A percentile compares a stretch with the other conserved stretches of the same genome.
Conservation (phyloP, 2,797 vertebrate genomes). For the Coreius guichenoti region DNA sequence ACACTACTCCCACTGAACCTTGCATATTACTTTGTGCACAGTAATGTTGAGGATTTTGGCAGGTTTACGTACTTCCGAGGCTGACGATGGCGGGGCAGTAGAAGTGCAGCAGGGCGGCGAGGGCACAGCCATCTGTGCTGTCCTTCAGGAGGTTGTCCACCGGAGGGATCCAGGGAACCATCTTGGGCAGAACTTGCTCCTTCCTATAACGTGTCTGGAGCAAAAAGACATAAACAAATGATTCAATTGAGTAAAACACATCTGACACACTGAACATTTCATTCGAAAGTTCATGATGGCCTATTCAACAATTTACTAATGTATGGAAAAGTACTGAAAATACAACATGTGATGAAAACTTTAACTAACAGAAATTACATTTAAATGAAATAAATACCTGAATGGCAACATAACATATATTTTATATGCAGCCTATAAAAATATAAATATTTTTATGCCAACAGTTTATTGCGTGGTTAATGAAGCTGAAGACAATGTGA, state of each 20-base stretch:
- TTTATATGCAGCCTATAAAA: not conserved
- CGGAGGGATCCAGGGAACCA: conserved; percentile 89
- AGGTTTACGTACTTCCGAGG: conserved; percentile 81
- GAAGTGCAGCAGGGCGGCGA: conserved; percentile 93
- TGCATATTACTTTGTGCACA: not conserved
- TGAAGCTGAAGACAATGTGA: conserved; percentile 8
- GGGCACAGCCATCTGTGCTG: conserved; percentile 89
- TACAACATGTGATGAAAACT: not conserved
- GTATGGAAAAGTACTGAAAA: not conserved
- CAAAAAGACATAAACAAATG: conserved; percentile 35
- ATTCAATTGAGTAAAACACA: conserved; percentile 11
- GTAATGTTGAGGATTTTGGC: not conserved
- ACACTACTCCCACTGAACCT: not conserved
- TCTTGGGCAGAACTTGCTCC: conserved; percentile 86
- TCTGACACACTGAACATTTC: not conserved
- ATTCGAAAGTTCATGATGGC: not conserved
- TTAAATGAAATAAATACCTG: not conserved
- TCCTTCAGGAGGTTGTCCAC: conserved; percentile 97
- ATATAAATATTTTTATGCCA: not conserved
- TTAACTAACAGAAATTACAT: not conserved
- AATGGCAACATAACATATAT: not conserved
- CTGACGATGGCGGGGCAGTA: conserved; percentile 90
- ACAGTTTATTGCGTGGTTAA: not conserved
- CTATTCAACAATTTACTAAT: not conserved
- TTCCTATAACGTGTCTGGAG: conserved; percentile 94